phyloP scores from a whole-genome alignment of 2,113 vertebrate species.

The Furnarius figulus region DNA sequence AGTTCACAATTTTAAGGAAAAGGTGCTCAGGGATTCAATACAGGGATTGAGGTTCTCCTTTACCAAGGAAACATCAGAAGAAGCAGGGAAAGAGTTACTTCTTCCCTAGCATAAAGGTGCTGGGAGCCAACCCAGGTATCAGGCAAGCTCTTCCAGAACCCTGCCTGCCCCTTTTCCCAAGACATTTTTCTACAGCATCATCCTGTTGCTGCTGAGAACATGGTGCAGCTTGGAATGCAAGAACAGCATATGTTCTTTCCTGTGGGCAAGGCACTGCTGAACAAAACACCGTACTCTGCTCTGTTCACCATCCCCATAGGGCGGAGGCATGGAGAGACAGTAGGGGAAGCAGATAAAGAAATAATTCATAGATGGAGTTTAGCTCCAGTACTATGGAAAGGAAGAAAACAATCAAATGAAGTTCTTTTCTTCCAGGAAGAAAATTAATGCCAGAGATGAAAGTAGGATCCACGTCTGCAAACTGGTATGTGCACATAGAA shows the following conservation, averaged over 20 bases:
- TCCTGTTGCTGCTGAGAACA: background rate
- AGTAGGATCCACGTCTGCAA: background rate
- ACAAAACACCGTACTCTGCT: background rate
- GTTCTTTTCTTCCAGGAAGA: background rate
- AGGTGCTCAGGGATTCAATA: background rate
- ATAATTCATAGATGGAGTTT: background rate
- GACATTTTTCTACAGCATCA: background rate
- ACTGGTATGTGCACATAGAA: background rate
- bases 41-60: background rate
- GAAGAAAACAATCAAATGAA: background rate
- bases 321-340: background rate
- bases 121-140: fast-evolving
- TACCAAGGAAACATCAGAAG: background rate
- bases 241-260: background rate
- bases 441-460: background rate
- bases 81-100: background rate
- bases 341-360: background rate
- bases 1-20: background rate
- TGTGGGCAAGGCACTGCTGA: background rate
- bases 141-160: background rate
- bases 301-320: fast-evolving
- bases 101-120: background rate
- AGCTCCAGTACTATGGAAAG: background rate
- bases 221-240: background rate
- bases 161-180: background rate